Percentiles rank a stretch among this genome's conserved stretches.
Evolutionary conservation across 2,113 vertebrate genomes (phyloP).

Genomic region (Crocuta crocuta): DNA sequence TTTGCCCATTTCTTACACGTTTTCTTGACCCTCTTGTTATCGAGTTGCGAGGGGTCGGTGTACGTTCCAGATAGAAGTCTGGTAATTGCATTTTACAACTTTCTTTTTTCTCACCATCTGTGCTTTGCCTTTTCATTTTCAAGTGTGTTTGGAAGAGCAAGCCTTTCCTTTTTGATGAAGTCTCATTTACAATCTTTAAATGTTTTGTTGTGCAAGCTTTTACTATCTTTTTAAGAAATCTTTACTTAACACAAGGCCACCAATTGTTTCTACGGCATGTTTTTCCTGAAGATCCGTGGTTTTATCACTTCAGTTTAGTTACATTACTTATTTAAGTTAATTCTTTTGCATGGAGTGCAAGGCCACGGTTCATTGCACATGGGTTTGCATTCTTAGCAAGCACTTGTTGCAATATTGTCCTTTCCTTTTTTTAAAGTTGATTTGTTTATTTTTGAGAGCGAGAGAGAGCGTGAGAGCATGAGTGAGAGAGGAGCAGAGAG

Average conservation of each 20-base stretch:
- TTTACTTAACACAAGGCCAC: not conserved
- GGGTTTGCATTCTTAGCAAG: not conserved
- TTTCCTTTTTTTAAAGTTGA: not conserved
- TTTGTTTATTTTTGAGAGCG: too few relatives aligned
- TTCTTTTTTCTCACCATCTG: not conserved
- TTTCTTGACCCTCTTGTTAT: not conserved
- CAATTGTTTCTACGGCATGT: fast-evolving
- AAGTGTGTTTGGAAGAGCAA: not conserved
- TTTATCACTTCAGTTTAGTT: not conserved
- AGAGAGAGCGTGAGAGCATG: too few relatives aligned
- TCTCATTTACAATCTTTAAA: not conserved
- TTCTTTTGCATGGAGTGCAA: fast-evolving
- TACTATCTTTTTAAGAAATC: not conserved
- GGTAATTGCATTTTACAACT: fast-evolving
- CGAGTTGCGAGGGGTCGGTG: not conserved
- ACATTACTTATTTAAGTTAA: not conserved
- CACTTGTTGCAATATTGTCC: too few relatives aligned
- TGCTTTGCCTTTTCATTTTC: not conserved
- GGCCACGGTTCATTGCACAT: fast-evolving
- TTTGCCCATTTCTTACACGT: not conserved
- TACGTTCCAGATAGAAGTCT: fast-evolving
- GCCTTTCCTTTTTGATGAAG: not conserved
- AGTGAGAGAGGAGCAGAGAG: too few relatives aligned
- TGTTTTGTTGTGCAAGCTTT: not conserved
- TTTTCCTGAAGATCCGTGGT: not conserved